These are phyloP conservation scores for Deroptyus accipitrinus DNA, from an alignment of 2,113 vertebrate genomes.

Conservation along the genomic window DNA sequence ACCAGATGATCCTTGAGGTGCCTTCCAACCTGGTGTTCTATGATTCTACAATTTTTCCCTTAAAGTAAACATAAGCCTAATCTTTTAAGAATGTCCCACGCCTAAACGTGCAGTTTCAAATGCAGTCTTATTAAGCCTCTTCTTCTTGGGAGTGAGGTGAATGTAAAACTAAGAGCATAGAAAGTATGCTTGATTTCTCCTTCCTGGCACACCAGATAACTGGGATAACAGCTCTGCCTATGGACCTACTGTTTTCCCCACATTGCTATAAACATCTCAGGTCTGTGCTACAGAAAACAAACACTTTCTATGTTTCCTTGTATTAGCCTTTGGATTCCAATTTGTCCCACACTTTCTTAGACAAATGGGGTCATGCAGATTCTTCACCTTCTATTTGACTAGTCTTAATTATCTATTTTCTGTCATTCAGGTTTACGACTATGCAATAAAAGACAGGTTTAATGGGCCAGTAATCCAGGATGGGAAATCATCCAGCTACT, in stretches of 20 bases:
- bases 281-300: not conserved
- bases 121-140: not conserved
- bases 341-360: not conserved
- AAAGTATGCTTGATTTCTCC: not conserved
- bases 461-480: constrained; percentile 43
- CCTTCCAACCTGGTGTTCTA: not conserved
- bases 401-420: constrained; percentile 66
- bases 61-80: not conserved
- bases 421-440: constrained; percentile 60
- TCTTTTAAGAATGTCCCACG: not conserved
- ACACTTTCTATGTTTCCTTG: not conserved
- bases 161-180: not conserved
- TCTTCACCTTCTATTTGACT: constrained; percentile 33
- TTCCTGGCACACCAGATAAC: not conserved
- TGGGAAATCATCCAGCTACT: constrained; percentile 48
- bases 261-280: not conserved
- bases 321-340: constrained; percentile 15
- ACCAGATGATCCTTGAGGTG: not conserved
- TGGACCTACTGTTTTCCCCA: not conserved
- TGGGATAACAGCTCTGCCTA: not conserved
- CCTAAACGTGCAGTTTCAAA: not conserved
- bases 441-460: constrained; percentile 55
- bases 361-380: not conserved
- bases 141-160: not conserved
- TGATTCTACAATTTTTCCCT: not conserved